These are phyloP conservation scores for Serrognathus titanus DNA, from an alignment of 2,888 invertebrate genomes.

Conservation along the genomic window DNA sequence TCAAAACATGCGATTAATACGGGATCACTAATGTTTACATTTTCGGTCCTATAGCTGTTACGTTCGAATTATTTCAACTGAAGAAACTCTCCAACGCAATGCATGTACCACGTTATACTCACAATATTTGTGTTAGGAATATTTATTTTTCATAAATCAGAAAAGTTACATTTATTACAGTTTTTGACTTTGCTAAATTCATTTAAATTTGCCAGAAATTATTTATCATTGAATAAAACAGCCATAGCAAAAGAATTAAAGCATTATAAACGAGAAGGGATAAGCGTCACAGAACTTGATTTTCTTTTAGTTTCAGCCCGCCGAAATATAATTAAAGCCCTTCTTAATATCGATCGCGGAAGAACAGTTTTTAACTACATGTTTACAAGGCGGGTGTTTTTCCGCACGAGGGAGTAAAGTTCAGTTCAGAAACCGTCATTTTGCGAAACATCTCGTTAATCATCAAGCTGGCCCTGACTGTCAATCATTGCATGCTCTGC, in stretches of 20 bases:
- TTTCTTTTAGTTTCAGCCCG: conserved; percentile 1
- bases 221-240: too few species aligned
- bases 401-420: conserved; percentile 33
- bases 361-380: conserved; percentile 21
- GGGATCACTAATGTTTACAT: too few species aligned
- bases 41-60: too few species aligned
- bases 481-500: conserved; percentile 44
- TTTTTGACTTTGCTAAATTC: too few species aligned
- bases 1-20: too few species aligned
- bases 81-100: too few species aligned
- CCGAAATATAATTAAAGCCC: conserved; percentile 13
- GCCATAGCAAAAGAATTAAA: background rate
- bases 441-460: conserved; percentile 49
- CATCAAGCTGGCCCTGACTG: conserved; percentile 47
- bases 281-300: background rate
- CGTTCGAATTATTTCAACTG: too few species aligned
- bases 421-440: conserved; percentile 48
- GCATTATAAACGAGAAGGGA: conserved; percentile 8
- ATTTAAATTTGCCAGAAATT: too few species aligned
- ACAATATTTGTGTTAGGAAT: too few species aligned
- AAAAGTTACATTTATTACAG: too few species aligned
- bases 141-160: too few species aligned
- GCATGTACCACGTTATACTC: too few species aligned
- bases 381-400: conserved; percentile 24
- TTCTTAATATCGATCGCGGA: conserved; percentile 23